Conservation (phyloP, 2,113 vertebrate species). For the Petrocephalus zakoni region DNA sequence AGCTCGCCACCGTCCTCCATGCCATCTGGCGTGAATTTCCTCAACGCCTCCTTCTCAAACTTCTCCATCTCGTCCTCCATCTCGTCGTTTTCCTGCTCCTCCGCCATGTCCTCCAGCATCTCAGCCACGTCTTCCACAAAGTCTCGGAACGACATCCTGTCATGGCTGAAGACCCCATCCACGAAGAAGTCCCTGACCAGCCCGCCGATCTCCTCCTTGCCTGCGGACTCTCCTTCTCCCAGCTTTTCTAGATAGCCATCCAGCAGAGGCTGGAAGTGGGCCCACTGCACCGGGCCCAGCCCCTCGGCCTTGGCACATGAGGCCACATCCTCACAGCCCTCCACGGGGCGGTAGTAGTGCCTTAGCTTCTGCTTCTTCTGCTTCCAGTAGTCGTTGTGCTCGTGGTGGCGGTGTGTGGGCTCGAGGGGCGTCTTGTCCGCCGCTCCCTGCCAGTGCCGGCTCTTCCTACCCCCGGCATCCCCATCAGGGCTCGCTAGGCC, state of each 20-base stretch:
- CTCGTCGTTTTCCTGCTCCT: slow-evolving; percentile 43
- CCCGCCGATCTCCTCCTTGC: slow-evolving; percentile 49
- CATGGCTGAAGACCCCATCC: slow-evolving; percentile 68
- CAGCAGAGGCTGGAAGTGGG: slow-evolving; percentile 65
- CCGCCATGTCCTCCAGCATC: slow-evolving; percentile 77
- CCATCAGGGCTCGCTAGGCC: slow-evolving; percentile 42
- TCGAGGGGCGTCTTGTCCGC: slow-evolving; percentile 33
- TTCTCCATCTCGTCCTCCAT: slow-evolving; percentile 68
- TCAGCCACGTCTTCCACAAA: slow-evolving; percentile 78
- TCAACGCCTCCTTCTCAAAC: slow-evolving; percentile 67
- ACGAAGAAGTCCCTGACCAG: slow-evolving; percentile 60
- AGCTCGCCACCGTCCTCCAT: slow-evolving; percentile 29
- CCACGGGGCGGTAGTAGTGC: slow-evolving; percentile 48
- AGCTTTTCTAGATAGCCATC: slow-evolving; percentile 60
- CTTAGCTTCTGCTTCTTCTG: slow-evolving; percentile 44
- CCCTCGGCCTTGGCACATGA: slow-evolving; percentile 75
- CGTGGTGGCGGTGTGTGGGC: neutral
- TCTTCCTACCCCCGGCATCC: slow-evolving; percentile 26
- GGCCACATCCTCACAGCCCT: slow-evolving; percentile 55
- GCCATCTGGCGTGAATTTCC: slow-evolving; percentile 44
- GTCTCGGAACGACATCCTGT: slow-evolving; percentile 72
- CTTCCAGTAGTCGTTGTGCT: slow-evolving; percentile 50
- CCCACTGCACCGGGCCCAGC: slow-evolving; percentile 57
- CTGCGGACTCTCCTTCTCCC: slow-evolving; percentile 37
- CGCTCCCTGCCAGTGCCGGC: slow-evolving; percentile 40